Evolutionary conservation across 2,797 vertebrate genomes (phyloP).

Genomic region (Geotria australis): DNA sequence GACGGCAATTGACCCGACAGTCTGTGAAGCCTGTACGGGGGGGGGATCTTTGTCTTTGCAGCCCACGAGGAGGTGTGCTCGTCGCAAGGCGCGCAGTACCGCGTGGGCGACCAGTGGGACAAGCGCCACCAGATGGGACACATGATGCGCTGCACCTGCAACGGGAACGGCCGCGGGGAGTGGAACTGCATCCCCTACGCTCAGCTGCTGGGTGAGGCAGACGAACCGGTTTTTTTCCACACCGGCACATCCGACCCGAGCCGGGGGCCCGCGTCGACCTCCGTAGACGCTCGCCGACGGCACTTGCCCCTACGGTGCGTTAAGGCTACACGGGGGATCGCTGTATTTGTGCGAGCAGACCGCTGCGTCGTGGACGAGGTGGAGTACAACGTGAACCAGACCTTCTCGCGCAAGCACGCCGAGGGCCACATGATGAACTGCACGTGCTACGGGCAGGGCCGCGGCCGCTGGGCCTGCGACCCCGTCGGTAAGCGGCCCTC

Average conservation of each 20-base stretch:
- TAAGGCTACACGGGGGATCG: too few species aligned
- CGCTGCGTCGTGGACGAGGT: constrained; percentile 70
- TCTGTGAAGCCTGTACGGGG: too few species aligned
- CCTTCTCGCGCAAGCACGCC: constrained; percentile 61
- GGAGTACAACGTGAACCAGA: constrained; percentile 72
- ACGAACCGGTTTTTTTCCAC: too few species aligned
- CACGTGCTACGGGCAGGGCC: constrained; percentile 71
- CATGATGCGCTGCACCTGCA: constrained; percentile 91
- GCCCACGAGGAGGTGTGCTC: constrained; percentile 88
- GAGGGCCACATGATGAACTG: constrained; percentile 91
- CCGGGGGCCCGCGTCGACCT: too few species aligned
- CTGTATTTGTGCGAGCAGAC: constrained; percentile 19
- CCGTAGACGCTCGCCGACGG: too few species aligned
- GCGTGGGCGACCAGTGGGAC: constrained; percentile 89
- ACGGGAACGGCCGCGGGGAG: constrained; percentile 75
- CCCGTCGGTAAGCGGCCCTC: constrained; percentile 58
- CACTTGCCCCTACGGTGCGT: too few species aligned
- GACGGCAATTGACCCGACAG: too few species aligned
- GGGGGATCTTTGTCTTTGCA: constrained; percentile 5
- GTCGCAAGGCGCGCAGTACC: constrained; percentile 73
- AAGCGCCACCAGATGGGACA: constrained; percentile 72
- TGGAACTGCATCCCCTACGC: constrained; percentile 86
- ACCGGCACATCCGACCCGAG: too few species aligned
- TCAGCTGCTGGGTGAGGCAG: constrained; percentile 56
- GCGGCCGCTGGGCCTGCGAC: constrained; percentile 86